Evolutionary conservation across 1,140 invertebrate genomes (phyloP), one percentile per base, ranked within the genome.

Genomic region (Drosophila virilis): DNA sequence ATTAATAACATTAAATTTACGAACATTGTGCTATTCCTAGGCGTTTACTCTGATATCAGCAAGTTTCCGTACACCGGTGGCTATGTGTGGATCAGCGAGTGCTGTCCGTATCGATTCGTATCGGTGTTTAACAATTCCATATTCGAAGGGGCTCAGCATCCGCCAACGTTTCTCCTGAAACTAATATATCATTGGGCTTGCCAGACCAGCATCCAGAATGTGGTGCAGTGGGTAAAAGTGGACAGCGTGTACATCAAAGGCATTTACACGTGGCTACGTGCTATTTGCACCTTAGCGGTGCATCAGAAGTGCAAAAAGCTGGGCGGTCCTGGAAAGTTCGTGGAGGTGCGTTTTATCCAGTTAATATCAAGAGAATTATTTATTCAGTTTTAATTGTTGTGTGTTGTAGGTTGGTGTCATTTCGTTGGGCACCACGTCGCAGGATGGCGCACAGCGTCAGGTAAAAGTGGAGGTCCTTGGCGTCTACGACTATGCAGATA

Each of bases 101-200:
- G 97, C 90, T 97, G 97, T 88, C 95, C 96, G 0, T 95, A 96
- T 22, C 94, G 95, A 54, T 97, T 96, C 80, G 95, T 97, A 1
- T 97, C 97, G 0, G 96, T 98, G 0, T 98, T 97, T 89, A 95
- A 94, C 70, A 96, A 96, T 17, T 98, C 97, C 0, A 94, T 98
- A 40, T 98, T 98, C 79, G 96, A 97, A 92, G 95, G 95, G 3
- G 95, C 96, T 6, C 95, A 96, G 2, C 96, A 97, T 91, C 95
- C 96, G 0, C 97, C 97, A 0, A 96, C 95, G 12, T 95, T 96
- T 10, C 92, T 97, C 5, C 89, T 97, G 0, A 98, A 98, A 88
- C 93, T 98, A 0, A 95, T 98, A 32, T 98, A 98, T 91, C 97
- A 98, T 90, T 98, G 97, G 97, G 94, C 96, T 0, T 97, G 97